Percentiles rank a stretch among this genome's conserved stretches.
phyloP scores from a whole-genome alignment of 2,113 vertebrate genomes.

The Sminthopsis crassicaudata region DNA sequence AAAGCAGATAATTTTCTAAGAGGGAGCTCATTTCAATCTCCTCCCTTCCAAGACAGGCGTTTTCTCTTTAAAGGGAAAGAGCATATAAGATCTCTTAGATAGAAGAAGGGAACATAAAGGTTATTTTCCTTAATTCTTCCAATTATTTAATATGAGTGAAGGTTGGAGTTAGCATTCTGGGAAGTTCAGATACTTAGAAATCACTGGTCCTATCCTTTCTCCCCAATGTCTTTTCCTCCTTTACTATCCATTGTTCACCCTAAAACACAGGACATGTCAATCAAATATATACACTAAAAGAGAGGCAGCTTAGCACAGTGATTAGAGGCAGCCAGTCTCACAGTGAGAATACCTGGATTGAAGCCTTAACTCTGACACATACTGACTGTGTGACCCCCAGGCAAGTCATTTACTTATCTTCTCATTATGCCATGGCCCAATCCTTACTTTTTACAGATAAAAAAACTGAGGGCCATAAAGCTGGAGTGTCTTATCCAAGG shows the following conservation, averaged over 20 bases:
- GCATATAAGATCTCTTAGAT: not conserved
- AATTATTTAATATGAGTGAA: constrained; percentile 13
- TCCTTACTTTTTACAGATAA: not conserved
- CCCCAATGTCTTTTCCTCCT: not conserved
- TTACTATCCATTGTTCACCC: not conserved
- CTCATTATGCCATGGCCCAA: not conserved
- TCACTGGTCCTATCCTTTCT: not conserved
- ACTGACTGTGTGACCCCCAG: not conserved
- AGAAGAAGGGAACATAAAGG: not conserved
- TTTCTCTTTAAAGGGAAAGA: constrained; percentile 55
- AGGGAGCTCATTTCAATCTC: constrained; percentile 41
- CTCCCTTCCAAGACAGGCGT: constrained; percentile 56
- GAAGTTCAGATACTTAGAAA: constrained; percentile 34
- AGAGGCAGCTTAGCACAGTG: not conserved
- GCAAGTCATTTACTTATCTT: not conserved
- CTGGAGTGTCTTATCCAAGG: not conserved
- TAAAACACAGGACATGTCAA: not conserved
- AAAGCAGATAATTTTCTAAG: constrained; percentile 64
- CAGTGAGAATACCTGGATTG: not conserved
- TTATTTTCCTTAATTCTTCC: not conserved
- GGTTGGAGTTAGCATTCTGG: constrained; percentile 16
- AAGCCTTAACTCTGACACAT: not conserved
- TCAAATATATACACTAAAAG: not conserved
- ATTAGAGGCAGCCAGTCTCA: not conserved
- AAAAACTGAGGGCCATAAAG: not conserved